Conservation (phyloP, 2,888 invertebrate species). For the Epiperipatus broadwayi region DNA sequence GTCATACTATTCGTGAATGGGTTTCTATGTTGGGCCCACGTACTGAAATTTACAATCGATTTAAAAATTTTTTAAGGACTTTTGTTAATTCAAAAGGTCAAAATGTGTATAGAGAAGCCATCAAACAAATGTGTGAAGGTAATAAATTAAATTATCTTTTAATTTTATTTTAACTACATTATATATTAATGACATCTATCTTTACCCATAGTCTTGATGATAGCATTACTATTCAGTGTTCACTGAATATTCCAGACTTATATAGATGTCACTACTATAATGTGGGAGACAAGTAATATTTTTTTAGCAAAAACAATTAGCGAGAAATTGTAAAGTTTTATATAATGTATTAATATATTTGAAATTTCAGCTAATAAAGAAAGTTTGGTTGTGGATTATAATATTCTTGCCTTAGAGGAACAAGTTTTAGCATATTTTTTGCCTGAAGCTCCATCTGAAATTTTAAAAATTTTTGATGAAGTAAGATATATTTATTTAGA, state of each 20-base stretch:
- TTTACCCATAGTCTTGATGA: no score
- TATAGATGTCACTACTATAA: no score
- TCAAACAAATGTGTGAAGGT: slow-evolving; percentile 76
- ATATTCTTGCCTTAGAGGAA: slow-evolving; percentile 67
- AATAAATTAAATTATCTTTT: slow-evolving; percentile 16
- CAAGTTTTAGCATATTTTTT: slow-evolving; percentile 88
- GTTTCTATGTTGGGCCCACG: slow-evolving; percentile 83
- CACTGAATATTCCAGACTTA: no score
- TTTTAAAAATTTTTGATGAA: slow-evolving; percentile 87
- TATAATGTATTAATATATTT: slow-evolving; percentile 10
- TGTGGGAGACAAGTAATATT: no score
- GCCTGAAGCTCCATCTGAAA: slow-evolving; percentile 90
- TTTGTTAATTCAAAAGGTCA: slow-evolving; percentile 68
- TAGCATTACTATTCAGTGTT: no score
- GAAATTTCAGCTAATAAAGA: slow-evolving; percentile 37
- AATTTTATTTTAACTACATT: slow-evolving; percentile 3
- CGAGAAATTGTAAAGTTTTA: no score
- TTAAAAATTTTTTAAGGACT: slow-evolving; percentile 74
- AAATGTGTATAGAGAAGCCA: slow-evolving; percentile 74
- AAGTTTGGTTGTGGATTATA: slow-evolving; percentile 80
- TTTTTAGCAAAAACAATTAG: no score
- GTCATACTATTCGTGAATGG: slow-evolving; percentile 85
- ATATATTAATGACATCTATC: slow-evolving; percentile 6
- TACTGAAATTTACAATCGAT: slow-evolving; percentile 81
- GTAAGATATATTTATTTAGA: slow-evolving; percentile 43